Evolutionary conservation across 2,113 vertebrate genomes (phyloP), one percentile per base, ranked within the genome.

Genomic region (Redunca redunca): DNA sequence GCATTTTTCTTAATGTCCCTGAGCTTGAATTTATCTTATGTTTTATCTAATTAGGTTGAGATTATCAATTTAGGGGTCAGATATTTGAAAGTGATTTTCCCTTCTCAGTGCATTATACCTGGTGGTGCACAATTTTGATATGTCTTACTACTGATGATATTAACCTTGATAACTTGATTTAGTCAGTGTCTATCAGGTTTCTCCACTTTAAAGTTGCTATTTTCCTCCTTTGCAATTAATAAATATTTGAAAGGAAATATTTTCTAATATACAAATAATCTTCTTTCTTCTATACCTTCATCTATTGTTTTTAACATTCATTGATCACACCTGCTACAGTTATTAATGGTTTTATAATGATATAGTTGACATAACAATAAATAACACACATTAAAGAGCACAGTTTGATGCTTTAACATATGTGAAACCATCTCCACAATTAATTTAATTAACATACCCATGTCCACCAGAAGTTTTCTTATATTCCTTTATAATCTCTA

Each of bases 181-280:
- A 50, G 7, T 30, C 8, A 28, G 9, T 90, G 7, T 74, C 14
- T 77, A 2, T 91, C 46, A 88, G 13, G 17, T 93, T 96, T 74
- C 40, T 92, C 33, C 5, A 26, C 52, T 64, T 2, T 43, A 62
- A 57, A 83, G 2, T 84, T 67, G n/a, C 48, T 94, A 12, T 78
- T 88, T 96, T 80, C 17, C n/a, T 33, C 8, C 28, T 80, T 93
- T 91, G 11, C 60, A 62, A 62, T 58, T 91, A 64, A 64, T 62
- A 77, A 64, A 36, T 87, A 95, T 80, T 93, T 93, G 36, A n/a
- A 88, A 97, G 58, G 16, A 88, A 12, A 91, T 91, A 71, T 92
- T 64, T 52, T 19, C 87, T 43, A 78, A 14, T 77, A 16, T 83
- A 11, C 17, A 82, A 4, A 81, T 92, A 82, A 77, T 77, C 19